Conservation (phyloP, 2,888 invertebrate species). For the Temnothorax unifasciatus region DNA sequence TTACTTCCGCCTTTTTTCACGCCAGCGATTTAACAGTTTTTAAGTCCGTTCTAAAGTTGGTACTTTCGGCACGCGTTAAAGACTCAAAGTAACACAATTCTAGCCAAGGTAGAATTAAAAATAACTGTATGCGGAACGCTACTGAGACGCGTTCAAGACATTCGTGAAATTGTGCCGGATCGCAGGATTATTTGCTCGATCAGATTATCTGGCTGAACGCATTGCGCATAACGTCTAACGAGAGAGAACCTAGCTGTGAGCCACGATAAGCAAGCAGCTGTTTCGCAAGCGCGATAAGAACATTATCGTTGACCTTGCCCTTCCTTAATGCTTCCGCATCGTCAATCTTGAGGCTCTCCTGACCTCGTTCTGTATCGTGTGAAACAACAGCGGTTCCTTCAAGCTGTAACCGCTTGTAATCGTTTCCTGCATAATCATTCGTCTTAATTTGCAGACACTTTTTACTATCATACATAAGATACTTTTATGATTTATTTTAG, state of each 20-base stretch:
- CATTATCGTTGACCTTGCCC: constrained; percentile 76
- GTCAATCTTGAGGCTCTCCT: constrained; percentile 43
- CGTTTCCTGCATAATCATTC: constrained; percentile 18
- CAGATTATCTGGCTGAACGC: constrained; percentile 68
- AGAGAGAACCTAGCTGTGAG: constrained; percentile 59
- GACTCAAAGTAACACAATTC: background rate
- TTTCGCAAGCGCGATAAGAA: constrained; percentile 69
- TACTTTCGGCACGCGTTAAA: background rate
- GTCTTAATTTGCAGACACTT: background rate
- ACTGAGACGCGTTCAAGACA: background rate
- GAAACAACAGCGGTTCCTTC: constrained; percentile 38
- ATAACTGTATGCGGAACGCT: background rate
- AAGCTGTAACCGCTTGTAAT: constrained; percentile 26
- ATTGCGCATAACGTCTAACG: constrained; percentile 68
- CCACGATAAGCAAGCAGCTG: constrained; percentile 74
- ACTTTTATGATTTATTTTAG: background rate
- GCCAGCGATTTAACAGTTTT: constrained; percentile 71
- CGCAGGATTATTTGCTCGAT: constrained; percentile 63
- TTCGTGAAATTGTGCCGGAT: constrained; percentile 44
- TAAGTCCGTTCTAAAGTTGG: constrained; percentile 56
- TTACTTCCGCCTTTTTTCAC: constrained; percentile 27
- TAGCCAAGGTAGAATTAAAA: constrained; percentile 1
- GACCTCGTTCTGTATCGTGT: constrained; percentile 47
- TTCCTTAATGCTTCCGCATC: constrained; percentile 68
- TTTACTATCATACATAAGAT: background rate